These are phyloP conservation scores for Coilia nasus DNA, from an alignment of 2,797 vertebrate species.

Conservation along the genomic window DNA sequence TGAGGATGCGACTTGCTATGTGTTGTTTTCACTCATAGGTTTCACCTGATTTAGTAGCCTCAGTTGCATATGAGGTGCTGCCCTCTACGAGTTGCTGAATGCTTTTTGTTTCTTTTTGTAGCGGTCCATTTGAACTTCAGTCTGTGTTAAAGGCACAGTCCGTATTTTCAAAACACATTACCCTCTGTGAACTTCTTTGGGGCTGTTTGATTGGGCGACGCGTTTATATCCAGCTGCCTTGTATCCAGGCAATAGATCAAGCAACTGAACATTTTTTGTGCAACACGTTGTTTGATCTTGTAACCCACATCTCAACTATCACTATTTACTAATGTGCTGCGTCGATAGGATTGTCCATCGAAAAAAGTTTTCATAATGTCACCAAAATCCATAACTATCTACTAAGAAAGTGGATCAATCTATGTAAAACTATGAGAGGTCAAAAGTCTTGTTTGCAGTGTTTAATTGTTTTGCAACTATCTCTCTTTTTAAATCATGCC, in stretches of 20 bases:
- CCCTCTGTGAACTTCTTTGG: conserved; percentile 1
- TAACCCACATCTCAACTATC: background rate
- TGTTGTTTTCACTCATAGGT: background rate
- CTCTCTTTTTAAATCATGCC: too few species aligned
- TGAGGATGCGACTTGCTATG: background rate
- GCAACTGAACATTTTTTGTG: background rate
- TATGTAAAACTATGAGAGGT: too few species aligned
- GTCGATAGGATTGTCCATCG: too few species aligned
- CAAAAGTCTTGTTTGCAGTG: too few species aligned
- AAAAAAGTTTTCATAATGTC: background rate
- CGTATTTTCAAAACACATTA: background rate
- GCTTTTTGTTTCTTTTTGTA: background rate
- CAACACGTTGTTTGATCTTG: background rate
- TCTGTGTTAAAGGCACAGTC: background rate
- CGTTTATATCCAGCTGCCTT: conserved; percentile 3
- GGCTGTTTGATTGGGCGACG: conserved; percentile 14
- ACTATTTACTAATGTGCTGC: background rate
- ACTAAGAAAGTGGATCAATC: too few species aligned
- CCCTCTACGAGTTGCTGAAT: background rate
- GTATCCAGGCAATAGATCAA: conserved; percentile 9
- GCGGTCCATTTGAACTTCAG: background rate
- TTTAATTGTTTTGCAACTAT: too few species aligned
- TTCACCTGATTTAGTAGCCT: background rate
- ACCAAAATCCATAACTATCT: background rate
- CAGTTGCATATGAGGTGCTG: background rate